Evolutionary conservation across 2,797 vertebrate genomes (phyloP), one percentile per base, ranked within the genome.

Genomic region (Eidolon dupreanum): DNA sequence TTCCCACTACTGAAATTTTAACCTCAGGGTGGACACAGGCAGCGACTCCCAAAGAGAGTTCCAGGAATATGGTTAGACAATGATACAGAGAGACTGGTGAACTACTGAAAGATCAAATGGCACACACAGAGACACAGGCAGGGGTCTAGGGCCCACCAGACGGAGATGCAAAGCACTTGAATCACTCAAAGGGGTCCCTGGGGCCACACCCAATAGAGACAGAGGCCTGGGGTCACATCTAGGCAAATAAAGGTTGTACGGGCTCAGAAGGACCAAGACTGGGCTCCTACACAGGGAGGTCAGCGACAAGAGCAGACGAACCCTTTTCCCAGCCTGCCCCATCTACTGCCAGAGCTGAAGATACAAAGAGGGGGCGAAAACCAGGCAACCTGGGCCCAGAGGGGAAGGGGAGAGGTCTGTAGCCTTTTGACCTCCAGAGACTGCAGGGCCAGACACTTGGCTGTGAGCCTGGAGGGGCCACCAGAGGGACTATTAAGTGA

Each of bases 401-500:
- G 70, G 85, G 88, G 57, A 97, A 90, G 66, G 36, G 74, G 78
- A 96, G 83, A 96, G 79, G 94, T 90, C 94, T 95, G 31, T 36
- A 93, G 71, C 94, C 88, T 84, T 94, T 93, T 95, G 96, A 97
- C 96, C 96, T 97, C 95, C 77, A 96, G 88, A 86, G 87, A 94
- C 77, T 77, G 51, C 65, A 88, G 71, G 94, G 79, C 92, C 87
- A 97, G 91, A 97, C 93, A 84, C 93, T 97, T 98, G 96, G 96
- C 95, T 88, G 49, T 61, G 74, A 84, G 96, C 97, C 97, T 87
- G 38, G 46, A 90, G 88, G 91, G 89, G 91, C 82, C 83, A 84
- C 95, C 93, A 83, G 13, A 85, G 97, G 95, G 95, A 94, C 93
- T 98, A 97, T 97, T 93, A 95, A 95, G 92, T 97, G 96, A 94